Conservation (phyloP, 92 coral and sea anemone genomes). For the Epizoanthus ramosus region DNA sequence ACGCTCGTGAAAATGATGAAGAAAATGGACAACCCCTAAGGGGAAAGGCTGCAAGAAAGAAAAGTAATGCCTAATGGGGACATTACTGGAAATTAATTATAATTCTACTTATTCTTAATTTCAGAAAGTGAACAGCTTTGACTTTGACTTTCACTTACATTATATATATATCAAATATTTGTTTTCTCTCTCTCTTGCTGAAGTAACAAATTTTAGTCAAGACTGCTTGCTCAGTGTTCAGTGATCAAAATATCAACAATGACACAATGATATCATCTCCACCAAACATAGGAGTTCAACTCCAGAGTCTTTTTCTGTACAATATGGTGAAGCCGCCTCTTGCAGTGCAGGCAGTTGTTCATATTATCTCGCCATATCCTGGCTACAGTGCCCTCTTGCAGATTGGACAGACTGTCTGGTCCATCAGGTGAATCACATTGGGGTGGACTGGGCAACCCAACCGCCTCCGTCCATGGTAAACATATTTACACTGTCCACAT, state of each 20-base stretch:
- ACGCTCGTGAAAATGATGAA: too few species aligned
- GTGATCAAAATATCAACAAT: background rate
- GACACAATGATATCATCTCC: background rate
- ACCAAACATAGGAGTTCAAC: constrained; percentile 1
- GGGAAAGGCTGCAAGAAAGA: too few species aligned
- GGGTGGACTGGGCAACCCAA: constrained; percentile 57
- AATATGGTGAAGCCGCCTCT: background rate
- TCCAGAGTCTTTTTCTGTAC: background rate
- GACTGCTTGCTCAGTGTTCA: background rate
- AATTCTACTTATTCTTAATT: too few species aligned
- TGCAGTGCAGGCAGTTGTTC: too few species aligned
- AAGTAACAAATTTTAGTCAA: background rate
- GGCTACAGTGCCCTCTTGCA: constrained; percentile 58
- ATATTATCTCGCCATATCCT: background rate
- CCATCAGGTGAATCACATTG: constrained; percentile 71
- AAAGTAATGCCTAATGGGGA: too few species aligned
- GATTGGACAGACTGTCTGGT: constrained; percentile 51
- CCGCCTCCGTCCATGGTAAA: constrained; percentile 60
- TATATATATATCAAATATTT: too few species aligned
- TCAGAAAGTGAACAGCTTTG: too few species aligned
- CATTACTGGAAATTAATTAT: too few species aligned
- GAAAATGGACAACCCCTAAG: too few species aligned
- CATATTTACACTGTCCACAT: constrained; percentile 53
- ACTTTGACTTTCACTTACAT: too few species aligned
- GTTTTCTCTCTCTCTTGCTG: too few species aligned